These are phyloP conservation scores for Argentina silus DNA, from an alignment of 2,797 vertebrate species.

Conservation along the genomic window DNA sequence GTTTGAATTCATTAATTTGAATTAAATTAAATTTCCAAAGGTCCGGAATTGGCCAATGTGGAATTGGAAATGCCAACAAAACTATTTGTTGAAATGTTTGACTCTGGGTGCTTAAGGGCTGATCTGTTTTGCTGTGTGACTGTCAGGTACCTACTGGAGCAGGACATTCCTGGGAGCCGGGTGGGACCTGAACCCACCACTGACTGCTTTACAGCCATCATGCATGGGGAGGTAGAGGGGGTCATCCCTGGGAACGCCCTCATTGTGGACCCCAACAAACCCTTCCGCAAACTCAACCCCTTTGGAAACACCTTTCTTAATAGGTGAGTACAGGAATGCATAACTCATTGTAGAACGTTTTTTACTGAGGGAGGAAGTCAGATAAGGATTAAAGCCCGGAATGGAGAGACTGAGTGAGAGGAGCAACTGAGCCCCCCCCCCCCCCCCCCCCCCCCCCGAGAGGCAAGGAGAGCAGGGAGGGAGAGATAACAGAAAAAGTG, in stretches of 20 bases:
- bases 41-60: no score
- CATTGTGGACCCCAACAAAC: slow-evolving; percentile 92
- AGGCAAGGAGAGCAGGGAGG: slow-evolving; percentile 23
- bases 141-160: slow-evolving; percentile 88
- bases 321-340: slow-evolving; percentile 75
- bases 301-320: slow-evolving; percentile 96
- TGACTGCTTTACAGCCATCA: slow-evolving; percentile 92
- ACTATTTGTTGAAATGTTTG: no score
- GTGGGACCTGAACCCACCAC: slow-evolving; percentile 94
- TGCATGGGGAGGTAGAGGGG: slow-evolving; percentile 89
- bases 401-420: slow-evolving; percentile 7
- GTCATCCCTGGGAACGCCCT: slow-evolving; percentile 91
- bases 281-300: slow-evolving; percentile 93
- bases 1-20: no score
- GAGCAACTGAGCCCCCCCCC: slow-evolving; percentile 14
- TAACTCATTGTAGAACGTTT: not conserved
- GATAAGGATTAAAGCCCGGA: slow-evolving; percentile 8
- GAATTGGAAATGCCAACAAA: no score
- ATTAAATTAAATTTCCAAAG: no score
- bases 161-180: slow-evolving; percentile 91
- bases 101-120: no score
- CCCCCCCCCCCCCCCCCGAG: slow-evolving; percentile 17
- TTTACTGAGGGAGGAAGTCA: not conserved
- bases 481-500: slow-evolving; percentile 57
- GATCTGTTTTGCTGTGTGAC: no score